Percentiles rank a stretch among this genome's conserved stretches.
These are phyloP conservation scores for Ethmia dodecea DNA, from an alignment of 2,888 invertebrate species.

Conservation along the genomic window DNA sequence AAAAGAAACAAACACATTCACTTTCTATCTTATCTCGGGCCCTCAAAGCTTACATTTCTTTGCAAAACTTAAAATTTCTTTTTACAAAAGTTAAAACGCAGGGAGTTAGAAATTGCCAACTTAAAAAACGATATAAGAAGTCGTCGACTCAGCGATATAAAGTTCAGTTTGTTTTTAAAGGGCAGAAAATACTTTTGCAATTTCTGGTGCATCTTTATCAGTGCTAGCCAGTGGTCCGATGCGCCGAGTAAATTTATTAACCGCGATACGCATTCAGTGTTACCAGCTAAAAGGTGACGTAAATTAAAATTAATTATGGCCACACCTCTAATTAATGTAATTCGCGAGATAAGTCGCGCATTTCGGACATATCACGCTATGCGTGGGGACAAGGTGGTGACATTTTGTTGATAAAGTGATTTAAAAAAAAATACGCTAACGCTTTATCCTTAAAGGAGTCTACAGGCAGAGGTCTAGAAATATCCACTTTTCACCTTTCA, in stretches of 20 bases:
- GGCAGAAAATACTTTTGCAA: background rate
- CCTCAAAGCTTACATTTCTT: slow-evolving; percentile 41
- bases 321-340: slow-evolving; percentile 76
- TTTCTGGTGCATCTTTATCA: slow-evolving; percentile 66
- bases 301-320: slow-evolving; percentile 76
- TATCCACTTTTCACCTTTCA: no score
- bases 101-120: slow-evolving; percentile 25
- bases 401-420: no score
- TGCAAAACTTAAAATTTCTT: slow-evolving; percentile 31
- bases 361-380: slow-evolving; percentile 23
- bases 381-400: no score
- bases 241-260: slow-evolving; percentile 72
- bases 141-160: slow-evolving; percentile 17
- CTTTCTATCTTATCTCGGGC: slow-evolving; percentile 38
- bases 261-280: slow-evolving; percentile 75
- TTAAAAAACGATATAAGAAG: slow-evolving; percentile 8
- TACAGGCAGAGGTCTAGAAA: no score
- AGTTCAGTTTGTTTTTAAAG: slow-evolving; percentile 11
- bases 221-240: slow-evolving; percentile 57
- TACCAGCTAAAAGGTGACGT: slow-evolving; percentile 71
- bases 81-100: slow-evolving; percentile 32
- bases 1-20: background rate
- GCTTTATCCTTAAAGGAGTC: no score
- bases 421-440: no score
- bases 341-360: slow-evolving; percentile 56